Percentiles rank a stretch among this genome's conserved stretches.
Evolutionary conservation across 2,888 invertebrate species (phyloP).

Genomic region (Diaphora mendica): DNA sequence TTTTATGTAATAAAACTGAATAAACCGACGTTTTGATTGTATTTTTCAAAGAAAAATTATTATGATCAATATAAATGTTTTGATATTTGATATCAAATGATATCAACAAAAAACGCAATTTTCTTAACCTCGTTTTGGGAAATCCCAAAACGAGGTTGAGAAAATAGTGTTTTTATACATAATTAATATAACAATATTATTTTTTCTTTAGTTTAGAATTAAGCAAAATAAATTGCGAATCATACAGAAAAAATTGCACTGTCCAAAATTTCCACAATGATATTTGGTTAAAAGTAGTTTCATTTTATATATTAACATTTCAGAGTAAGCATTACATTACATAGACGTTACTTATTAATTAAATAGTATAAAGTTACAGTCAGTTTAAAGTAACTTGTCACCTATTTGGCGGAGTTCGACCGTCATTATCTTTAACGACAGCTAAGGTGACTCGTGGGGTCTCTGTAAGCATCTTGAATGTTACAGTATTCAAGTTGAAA

Average conservation of each 20-base stretch:
- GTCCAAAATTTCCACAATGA: too few species aligned
- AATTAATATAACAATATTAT: too few species aligned
- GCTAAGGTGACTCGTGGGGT: constrained; percentile 33
- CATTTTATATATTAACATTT: not conserved
- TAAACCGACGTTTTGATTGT: not conserved
- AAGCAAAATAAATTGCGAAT: too few species aligned
- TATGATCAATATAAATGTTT: too few species aligned
- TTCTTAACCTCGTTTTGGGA: too few species aligned
- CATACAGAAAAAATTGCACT: too few species aligned
- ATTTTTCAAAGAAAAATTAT: not conserved
- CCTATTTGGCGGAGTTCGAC: constrained; percentile 36
- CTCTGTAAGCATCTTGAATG: constrained; percentile 40
- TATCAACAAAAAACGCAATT: too few species aligned
- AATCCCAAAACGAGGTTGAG: too few species aligned
- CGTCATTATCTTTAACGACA: constrained; percentile 58
- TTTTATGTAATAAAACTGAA: not conserved
- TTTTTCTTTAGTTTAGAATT: too few species aligned
- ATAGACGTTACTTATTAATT: constrained; percentile 54
- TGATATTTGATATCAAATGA: too few species aligned
- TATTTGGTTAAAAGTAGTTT: not conserved
- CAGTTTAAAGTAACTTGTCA: constrained; percentile 37
- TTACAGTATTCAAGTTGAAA: constrained; percentile 42
- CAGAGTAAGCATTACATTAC: not conserved
- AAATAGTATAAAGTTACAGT: constrained; percentile 51
- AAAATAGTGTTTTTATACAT: too few species aligned